A percentile compares a stretch with the other conserved stretches of the same genome.
These are phyloP conservation scores for Tenodera sinensis DNA, from an alignment of 2,888 invertebrate genomes.

Conservation along the genomic window DNA sequence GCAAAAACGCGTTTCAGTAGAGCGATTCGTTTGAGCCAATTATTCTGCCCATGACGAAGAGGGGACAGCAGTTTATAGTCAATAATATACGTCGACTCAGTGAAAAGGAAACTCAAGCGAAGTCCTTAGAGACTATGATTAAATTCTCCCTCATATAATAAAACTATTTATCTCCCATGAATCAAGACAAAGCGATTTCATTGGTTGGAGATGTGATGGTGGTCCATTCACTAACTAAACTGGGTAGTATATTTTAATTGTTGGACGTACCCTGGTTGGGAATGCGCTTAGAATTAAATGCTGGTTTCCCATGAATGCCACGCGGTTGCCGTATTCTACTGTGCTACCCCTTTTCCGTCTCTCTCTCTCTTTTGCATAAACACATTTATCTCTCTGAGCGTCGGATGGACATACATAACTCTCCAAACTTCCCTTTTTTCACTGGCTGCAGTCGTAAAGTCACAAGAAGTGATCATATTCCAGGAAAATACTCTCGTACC, in stretches of 20 bases:
- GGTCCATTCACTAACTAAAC: background rate
- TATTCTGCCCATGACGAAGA: too few species aligned
- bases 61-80: too few species aligned
- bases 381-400: too few species aligned
- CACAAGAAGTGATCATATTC: background rate
- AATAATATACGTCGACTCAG: too few species aligned
- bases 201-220: background rate
- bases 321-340: background rate
- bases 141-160: too few species aligned
- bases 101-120: too few species aligned
- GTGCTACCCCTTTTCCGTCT: too few species aligned
- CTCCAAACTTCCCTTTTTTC: background rate
- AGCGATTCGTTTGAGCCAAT: too few species aligned
- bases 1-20: too few species aligned
- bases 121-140: too few species aligned
- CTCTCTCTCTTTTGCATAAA: background rate
- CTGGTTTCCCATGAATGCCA: background rate
- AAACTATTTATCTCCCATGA: background rate
- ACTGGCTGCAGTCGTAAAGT: background rate
- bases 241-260: background rate
- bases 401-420: background rate
- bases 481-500: background rate
- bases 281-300: background rate
- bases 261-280: background rate
- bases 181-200: background rate